Base-by-base conservation (phyloP, 2,113 vertebrate genomes). In the Phainopepla nitens region DNA sequence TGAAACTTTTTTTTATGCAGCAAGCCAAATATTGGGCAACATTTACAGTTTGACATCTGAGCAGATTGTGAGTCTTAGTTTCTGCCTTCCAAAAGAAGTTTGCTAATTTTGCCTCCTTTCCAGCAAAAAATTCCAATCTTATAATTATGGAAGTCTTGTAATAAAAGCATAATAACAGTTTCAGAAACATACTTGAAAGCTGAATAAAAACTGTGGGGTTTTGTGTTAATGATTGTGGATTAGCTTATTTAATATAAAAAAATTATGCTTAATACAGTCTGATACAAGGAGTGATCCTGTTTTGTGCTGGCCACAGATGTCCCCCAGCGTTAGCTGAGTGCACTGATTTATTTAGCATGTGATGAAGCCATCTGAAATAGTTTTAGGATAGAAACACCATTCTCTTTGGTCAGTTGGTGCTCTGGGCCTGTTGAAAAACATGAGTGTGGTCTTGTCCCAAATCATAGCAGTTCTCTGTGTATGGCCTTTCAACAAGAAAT, bases 51-150 rank as follows among this genome's bases (percentile, higher is more conserved):
- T 71, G 82, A 93, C 76, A 57, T 71, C 71, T 82, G 49, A 92
- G 49, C 83, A 92, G 82, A 89, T 81, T 94, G 49, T 71, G 70
- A 90, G 41, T 73, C 51, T 87, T 86, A 60, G 73, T 88, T 91
- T 94, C 62, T 86, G 36, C 61, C 41, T 95, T 89, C 68, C 61
- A 69, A 17, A 73, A 91, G 29, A 69, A 64, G 82, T 83, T 89
- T 75, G 57, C 62, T 89, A 87, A 76, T 97, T 87, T 84, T 81
- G 44, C 73, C 61, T 94, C 44, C 66, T 96, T 94, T 69, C 70
- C 80, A 82, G 57, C 1, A 85, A 93, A 96, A 84, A 53, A 42
- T 13, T 60, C 24, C 58, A 47, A 18, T 92, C 57, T 93, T 93
- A 49, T 20, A 68, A 90, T 91, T 95, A 78, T 83, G 60, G 73